Base-by-base conservation (phyloP, 2,113 vertebrate genomes). In the Catagonus wagneri region DNA sequence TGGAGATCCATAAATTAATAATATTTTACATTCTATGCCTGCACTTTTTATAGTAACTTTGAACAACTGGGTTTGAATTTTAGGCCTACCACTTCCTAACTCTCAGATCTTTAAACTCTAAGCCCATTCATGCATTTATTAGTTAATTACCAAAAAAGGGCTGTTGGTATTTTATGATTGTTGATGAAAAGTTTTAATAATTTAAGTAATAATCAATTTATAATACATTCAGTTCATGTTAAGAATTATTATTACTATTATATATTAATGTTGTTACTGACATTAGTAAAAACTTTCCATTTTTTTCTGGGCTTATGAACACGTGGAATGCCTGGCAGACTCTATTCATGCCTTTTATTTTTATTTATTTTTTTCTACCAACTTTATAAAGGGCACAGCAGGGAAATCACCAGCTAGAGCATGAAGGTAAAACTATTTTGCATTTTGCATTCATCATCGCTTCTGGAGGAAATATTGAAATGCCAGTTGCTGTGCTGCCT, bases 401-500 rank as follows among this genome's bases (percentile, higher is more conserved):
- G 89, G 85, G 63, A 95, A 95, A 81, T 52, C 25, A 81, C 27
- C 15, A 69, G n/a, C 44, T 50, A 90, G 66, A 78, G n/a, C 61
- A 78, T 60, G 58, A 95, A 76, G 12, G 61, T 65, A 65, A 65
- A 94, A n/a, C 63, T 92, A 66, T 69, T 95, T 89, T 81, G 72
- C 25, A 66, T 69, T 95, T 89, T 81, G 72, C 25, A 86, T 92
- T 96, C 54, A 81, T 85, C 34, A 50, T 90, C 58, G 56, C 52
- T 88, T 92, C 76, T 81, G 52, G 96, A 90, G 63, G 44, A 94
- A 93, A 95, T 63, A 91, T 25, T 90, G 61, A 90, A 94, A 95
- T 86, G 56, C 65, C 8, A 15, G 71, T 52, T 25, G 17, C 58
- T 79, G 32, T 2, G 32, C 39, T 85, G 56, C 54, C 52, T 75